phyloP scores from a whole-genome alignment of 2,797 vertebrate species.

The Varecia variegata region DNA sequence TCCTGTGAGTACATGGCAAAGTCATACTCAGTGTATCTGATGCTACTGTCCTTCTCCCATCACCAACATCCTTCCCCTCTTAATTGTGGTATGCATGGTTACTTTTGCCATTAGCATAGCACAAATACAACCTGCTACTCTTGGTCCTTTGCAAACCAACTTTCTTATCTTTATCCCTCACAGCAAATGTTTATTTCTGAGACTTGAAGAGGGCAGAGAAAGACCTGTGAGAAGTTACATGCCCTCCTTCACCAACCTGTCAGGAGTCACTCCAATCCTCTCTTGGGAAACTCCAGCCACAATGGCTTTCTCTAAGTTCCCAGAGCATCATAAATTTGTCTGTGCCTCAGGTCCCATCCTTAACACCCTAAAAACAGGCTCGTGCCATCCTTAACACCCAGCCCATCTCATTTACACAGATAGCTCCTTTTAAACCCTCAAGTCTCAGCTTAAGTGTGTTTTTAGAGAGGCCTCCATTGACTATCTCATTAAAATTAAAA shows the following conservation, averaged over 20 bases:
- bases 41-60: neutral
- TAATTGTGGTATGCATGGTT: neutral
- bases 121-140: neutral
- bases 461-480: neutral
- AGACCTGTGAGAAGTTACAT: accelerated
- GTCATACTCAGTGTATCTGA: neutral
- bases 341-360: neutral
- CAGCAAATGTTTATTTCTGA: neutral
- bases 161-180: neutral
- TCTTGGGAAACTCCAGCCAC: neutral
- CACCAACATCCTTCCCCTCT: neutral
- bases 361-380: too few species aligned
- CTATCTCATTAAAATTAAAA: neutral
- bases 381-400: neutral
- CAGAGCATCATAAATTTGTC: neutral
- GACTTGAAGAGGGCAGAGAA: neutral
- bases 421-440: neutral
- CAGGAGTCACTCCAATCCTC: neutral
- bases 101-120: neutral
- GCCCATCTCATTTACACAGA: neutral
- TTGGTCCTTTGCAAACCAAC: neutral
- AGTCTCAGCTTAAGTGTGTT: neutral
- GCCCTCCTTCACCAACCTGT: neutral
- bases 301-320: neutral
- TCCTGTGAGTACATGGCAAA: neutral